Evolutionary conservation across 2,797 vertebrate species (phyloP).

Genomic region (Lemur catta): DNA sequence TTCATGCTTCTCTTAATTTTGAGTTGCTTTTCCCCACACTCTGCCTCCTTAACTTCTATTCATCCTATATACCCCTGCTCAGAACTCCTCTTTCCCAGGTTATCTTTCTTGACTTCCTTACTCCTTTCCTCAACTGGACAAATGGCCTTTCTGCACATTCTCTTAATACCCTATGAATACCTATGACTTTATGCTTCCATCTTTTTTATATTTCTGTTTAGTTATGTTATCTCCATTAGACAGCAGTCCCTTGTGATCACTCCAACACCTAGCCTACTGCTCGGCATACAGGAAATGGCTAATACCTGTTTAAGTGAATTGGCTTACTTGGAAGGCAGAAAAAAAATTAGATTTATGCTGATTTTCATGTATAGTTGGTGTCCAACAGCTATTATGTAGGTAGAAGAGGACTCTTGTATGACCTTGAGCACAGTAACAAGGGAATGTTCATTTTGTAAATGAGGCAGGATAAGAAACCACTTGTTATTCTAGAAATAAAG

Average conservation of each 20-base stretch:
- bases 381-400: neutral
- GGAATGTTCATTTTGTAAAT: neutral
- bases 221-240: neutral
- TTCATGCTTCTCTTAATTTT: neutral
- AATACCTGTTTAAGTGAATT: neutral
- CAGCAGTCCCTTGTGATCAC: neutral
- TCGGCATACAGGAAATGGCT: neutral
- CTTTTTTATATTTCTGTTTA: conserved; percentile 1
- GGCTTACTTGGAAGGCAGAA: neutral
- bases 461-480: neutral
- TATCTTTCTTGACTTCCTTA: neutral
- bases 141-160: neutral
- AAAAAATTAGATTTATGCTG: neutral
- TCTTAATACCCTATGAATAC: neutral
- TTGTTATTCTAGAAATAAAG: conserved; percentile 23
- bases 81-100: neutral
- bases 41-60: neutral
- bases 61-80: neutral
- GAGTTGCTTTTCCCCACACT: neutral
- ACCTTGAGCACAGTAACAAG: neutral
- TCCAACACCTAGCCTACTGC: neutral
- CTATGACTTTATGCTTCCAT: neutral
- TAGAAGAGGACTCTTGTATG: neutral
- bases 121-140: neutral
- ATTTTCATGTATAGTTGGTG: neutral